A percentile compares a stretch with the other conserved stretches of the same genome.
Evolutionary conservation across 2,113 vertebrate species (phyloP).

Genomic region (Muntiacus reevesi): DNA sequence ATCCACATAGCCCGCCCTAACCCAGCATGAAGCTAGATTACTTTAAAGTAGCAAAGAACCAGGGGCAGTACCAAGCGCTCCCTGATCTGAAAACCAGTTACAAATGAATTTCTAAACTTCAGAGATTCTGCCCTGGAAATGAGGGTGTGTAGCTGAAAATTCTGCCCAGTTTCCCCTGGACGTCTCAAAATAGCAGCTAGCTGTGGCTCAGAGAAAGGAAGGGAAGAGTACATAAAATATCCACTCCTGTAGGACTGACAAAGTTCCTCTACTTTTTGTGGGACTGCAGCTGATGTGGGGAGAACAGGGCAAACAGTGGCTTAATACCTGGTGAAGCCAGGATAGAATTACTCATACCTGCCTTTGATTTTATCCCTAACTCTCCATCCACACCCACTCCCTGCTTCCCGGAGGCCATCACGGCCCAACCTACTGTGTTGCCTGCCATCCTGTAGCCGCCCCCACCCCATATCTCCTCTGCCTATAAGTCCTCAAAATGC

Average conservation of each 20-base stretch:
- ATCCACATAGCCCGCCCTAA: not conserved
- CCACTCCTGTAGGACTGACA: not conserved
- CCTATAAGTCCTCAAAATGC: not conserved
- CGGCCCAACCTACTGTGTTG: not conserved
- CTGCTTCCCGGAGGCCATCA: not conserved
- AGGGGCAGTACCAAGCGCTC: not conserved
- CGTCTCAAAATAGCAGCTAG: conserved; percentile 53
- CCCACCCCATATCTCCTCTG: not conserved
- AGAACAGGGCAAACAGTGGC: not conserved
- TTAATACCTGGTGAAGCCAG: not conserved
- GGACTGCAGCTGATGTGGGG: not conserved
- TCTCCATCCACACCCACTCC: not conserved
- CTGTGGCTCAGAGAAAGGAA: conserved; percentile 20
- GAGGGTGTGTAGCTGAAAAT: not conserved
- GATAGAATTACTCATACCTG: rapidly evolving
- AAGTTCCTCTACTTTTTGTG: not conserved
- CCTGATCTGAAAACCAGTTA: not conserved
- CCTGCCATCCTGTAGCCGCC: not conserved
- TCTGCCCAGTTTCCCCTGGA: not conserved
- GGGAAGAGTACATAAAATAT: not conserved
- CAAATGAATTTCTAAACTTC: not conserved
- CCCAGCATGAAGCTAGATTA: not conserved
- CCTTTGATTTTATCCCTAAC: not conserved
- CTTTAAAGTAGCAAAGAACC: not conserved
- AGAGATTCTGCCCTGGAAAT: not conserved